phyloP scores from a whole-genome alignment of 2,797 vertebrate genomes.

The Dicrostonyx torquatus region DNA sequence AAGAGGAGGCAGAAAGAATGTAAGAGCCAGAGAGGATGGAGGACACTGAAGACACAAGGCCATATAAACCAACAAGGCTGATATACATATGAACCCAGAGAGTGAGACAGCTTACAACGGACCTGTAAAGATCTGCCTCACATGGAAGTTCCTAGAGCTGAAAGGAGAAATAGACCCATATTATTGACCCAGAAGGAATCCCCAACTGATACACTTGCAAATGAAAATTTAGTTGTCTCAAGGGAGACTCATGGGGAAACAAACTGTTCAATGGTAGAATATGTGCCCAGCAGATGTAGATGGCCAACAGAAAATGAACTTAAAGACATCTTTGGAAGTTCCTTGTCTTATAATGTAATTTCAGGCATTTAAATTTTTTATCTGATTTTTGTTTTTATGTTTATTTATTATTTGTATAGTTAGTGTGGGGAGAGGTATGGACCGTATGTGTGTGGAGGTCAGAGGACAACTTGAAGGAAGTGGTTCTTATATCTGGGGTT shows the following conservation, averaged over 20 bases:
- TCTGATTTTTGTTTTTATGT: background rate
- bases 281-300: background rate
- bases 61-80: background rate
- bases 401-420: background rate
- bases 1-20: background rate
- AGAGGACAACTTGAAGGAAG: background rate
- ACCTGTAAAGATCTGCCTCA: background rate
- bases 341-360: background rate
- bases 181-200: too few relatives aligned
- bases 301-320: background rate
- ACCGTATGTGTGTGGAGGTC: background rate
- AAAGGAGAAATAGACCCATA: background rate
- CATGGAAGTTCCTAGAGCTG: background rate
- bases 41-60: too few relatives aligned
- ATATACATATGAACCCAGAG: background rate
- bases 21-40: background rate
- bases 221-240: background rate
- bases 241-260: background rate
- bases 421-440: fast-evolving
- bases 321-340: background rate
- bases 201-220: background rate
- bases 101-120: background rate
- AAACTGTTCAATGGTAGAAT: background rate
- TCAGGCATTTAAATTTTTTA: background rate
- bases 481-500: too few relatives aligned